These are phyloP conservation scores for Scaptodrosophila latifasciaeformis DNA, from an alignment of 2,888 invertebrate genomes.

Conservation along the genomic window DNA sequence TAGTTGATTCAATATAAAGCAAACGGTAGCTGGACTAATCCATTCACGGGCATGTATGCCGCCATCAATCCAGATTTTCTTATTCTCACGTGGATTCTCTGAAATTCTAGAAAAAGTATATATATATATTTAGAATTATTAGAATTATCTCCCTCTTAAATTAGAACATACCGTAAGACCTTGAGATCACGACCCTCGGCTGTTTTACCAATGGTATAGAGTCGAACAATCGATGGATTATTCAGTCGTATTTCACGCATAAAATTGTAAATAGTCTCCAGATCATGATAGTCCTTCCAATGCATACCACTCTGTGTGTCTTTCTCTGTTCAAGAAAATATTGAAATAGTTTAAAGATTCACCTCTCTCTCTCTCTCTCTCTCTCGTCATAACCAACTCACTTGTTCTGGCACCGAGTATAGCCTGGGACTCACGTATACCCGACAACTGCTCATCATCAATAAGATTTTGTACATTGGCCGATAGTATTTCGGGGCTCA, in stretches of 20 bases:
- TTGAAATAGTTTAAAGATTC: not conserved
- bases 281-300: constrained; percentile 85
- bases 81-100: constrained; percentile 79
- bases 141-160: too few relatives aligned
- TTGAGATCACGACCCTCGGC: constrained; percentile 85
- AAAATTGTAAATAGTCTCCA: constrained; percentile 82
- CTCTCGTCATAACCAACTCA: constrained; percentile 40
- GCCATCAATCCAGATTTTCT: constrained; percentile 85
- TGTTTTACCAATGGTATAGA: constrained; percentile 84
- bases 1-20: constrained; percentile 83
- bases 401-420: constrained; percentile 76
- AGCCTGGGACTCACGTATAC: constrained; percentile 72
- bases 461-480: constrained; percentile 86
- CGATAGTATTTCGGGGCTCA: constrained; percentile 81
- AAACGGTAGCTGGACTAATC: constrained; percentile 87
- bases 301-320: constrained; percentile 77
- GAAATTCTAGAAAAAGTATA: constrained; percentile 78
- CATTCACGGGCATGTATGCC: constrained; percentile 94
- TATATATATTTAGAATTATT: not conserved
- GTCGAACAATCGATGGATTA: constrained; percentile 82
- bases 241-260: constrained; percentile 82
- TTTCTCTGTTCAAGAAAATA: constrained; percentile 44
- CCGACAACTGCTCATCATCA: constrained; percentile 80
- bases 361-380: too few relatives aligned
- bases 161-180: constrained; percentile 75